phyloP scores from a whole-genome alignment of 2,113 vertebrate genomes.

The Cyanocitta stelleri region DNA sequence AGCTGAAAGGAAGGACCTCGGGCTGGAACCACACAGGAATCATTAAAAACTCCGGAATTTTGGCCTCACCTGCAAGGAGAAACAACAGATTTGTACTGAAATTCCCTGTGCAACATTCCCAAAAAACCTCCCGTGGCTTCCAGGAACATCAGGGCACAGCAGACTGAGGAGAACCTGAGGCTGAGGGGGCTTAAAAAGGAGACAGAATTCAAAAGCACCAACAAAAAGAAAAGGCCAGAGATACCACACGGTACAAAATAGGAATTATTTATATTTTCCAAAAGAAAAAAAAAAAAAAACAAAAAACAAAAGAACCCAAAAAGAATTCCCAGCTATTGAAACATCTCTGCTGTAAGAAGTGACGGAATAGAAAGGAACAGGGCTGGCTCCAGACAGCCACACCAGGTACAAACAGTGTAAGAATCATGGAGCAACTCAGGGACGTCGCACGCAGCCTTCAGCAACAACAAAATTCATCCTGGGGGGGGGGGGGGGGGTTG shows the following conservation, averaged over 20 bases:
- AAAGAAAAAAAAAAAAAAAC: conserved; percentile 40
- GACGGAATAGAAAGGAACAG: conserved; percentile 67
- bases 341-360: conserved; percentile 71
- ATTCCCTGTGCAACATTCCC: background rate
- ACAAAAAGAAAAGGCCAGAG: background rate
- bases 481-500: background rate
- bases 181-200: background rate
- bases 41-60: background rate
- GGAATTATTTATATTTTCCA: conserved; percentile 82
- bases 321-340: conserved; percentile 70
- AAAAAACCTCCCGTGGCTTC: background rate
- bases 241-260: conserved; percentile 79
- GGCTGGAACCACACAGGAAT: background rate
- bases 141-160: background rate
- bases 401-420: conserved; percentile 65
- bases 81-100: background rate
- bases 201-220: background rate
- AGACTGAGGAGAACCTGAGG: background rate
- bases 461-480: conserved; percentile 46
- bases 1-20: background rate
- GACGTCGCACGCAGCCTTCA: conserved; percentile 38
- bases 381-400: conserved; percentile 65
- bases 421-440: conserved; percentile 56
- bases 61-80: background rate
- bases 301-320: background rate